Conservation (phyloP, 1,140 invertebrate genomes). For the Holotrichia oblita region DNA sequence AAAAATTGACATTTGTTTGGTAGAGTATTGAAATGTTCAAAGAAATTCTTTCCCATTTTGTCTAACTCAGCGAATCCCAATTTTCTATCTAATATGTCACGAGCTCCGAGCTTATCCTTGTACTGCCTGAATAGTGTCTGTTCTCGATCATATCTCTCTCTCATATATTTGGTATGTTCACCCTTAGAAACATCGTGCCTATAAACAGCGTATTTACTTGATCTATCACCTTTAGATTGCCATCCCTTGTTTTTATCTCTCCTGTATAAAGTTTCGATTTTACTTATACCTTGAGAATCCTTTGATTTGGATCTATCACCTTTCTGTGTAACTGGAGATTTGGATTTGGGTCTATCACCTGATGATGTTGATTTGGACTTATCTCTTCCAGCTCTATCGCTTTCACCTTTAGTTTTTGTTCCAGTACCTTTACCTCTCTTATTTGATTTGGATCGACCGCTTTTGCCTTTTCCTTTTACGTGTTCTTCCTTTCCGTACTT, state of each 20-base stretch:
- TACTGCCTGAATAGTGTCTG: background rate
- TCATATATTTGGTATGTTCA: background rate
- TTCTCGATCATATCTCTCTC: slow-evolving; percentile 23
- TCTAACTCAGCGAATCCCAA: background rate
- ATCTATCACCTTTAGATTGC: slow-evolving; percentile 10
- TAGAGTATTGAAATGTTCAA: slow-evolving; percentile 28
- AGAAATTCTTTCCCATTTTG: background rate
- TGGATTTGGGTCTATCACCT: background rate
- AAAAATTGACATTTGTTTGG: slow-evolving; percentile 49
- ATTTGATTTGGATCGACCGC: background rate
- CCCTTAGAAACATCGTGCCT: background rate
- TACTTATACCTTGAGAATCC: slow-evolving; percentile 3
- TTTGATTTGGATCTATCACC: background rate
- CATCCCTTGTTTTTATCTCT: background rate
- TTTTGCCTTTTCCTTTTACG: background rate
- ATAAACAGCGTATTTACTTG: slow-evolving; percentile 7
- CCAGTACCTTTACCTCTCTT: background rate
- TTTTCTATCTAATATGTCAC: background rate
- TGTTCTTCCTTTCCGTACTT: background rate
- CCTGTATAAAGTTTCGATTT: background rate
- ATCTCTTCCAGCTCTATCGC: background rate
- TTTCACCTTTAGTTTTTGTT: background rate
- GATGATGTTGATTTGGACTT: background rate
- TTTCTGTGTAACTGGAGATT: background rate
- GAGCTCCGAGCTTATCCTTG: background rate